Percentiles rank a stretch among this genome's conserved stretches.
Evolutionary conservation across 2,113 vertebrate genomes (phyloP).

Genomic region (Neogobius melanostomus): DNA sequence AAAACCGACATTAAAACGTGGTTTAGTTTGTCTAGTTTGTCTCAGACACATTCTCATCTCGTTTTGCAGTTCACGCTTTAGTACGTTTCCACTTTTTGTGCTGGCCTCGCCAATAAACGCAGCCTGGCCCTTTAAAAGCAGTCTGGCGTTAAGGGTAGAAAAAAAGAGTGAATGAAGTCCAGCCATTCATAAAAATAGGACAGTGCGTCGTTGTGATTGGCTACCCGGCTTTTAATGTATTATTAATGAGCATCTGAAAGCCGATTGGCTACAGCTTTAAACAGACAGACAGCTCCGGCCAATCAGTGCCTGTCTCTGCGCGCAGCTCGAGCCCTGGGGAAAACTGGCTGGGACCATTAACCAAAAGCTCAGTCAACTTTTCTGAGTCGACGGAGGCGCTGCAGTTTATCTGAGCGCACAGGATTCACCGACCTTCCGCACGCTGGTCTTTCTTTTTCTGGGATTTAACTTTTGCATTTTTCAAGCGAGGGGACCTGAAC

Average conservation of each 20-base stretch:
- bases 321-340: slow-evolving; percentile 49
- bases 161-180: slow-evolving; percentile 79
- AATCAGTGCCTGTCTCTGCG: slow-evolving; percentile 52
- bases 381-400: slow-evolving; percentile 50
- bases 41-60: not conserved
- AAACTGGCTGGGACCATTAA: slow-evolving; percentile 64
- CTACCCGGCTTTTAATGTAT: slow-evolving; percentile 28
- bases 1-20: not conserved
- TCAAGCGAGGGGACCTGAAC: slow-evolving; percentile 3
- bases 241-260: slow-evolving; percentile 17
- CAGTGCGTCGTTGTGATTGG: slow-evolving; percentile 65
- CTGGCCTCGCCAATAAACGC: slow-evolving; percentile 1
- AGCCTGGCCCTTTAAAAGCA: slow-evolving; percentile 70
- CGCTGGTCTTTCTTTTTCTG: slow-evolving; percentile 35
- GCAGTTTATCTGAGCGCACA: slow-evolving; percentile 12
- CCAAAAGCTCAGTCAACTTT: slow-evolving; percentile 78
- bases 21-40: not conserved
- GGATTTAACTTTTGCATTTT: slow-evolving; percentile 59
- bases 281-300: slow-evolving; percentile 43
- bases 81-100: slow-evolving; percentile 27
- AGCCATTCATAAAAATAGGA: slow-evolving; percentile 83
- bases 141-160: slow-evolving; percentile 33
- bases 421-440: slow-evolving; percentile 1
- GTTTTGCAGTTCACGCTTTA: not conserved
- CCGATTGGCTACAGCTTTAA: slow-evolving; percentile 58